Conservation (phyloP, 2,888 invertebrate genomes). For the Nymphalis c-album region DNA sequence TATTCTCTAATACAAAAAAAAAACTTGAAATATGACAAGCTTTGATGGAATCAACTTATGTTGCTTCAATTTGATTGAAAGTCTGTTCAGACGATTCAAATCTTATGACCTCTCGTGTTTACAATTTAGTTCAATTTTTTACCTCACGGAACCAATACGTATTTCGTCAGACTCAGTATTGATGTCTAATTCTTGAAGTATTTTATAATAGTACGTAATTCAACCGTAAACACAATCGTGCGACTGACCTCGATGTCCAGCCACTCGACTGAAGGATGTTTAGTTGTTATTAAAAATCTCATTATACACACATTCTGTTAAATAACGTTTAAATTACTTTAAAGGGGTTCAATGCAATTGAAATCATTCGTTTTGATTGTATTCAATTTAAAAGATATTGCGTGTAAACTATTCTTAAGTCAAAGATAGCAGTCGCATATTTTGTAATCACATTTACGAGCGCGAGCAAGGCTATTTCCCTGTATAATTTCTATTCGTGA, state of each 20-base stretch:
- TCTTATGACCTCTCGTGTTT: too few species aligned
- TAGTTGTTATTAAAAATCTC: constrained; percentile 27
- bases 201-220: constrained; percentile 37
- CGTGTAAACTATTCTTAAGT: background rate
- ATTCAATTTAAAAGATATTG: background rate
- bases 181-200: constrained; percentile 25
- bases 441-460: background rate
- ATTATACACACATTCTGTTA: constrained; percentile 4
- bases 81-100: too few species aligned
- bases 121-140: background rate
- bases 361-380: background rate
- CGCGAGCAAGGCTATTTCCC: background rate
- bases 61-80: too few species aligned
- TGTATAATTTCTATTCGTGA: background rate
- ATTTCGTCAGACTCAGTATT: background rate
- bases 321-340: background rate
- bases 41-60: too few species aligned
- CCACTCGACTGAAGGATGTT: constrained; percentile 26
- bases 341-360: background rate
- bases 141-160: background rate
- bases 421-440: background rate
- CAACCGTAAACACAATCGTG: constrained; percentile 38
- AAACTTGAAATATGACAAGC: too few species aligned
- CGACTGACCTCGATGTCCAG: constrained; percentile 32
- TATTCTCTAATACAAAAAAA: too few species aligned